Evolutionary conservation across 2,113 vertebrate species (phyloP).

Genomic region (Garra rufa): DNA sequence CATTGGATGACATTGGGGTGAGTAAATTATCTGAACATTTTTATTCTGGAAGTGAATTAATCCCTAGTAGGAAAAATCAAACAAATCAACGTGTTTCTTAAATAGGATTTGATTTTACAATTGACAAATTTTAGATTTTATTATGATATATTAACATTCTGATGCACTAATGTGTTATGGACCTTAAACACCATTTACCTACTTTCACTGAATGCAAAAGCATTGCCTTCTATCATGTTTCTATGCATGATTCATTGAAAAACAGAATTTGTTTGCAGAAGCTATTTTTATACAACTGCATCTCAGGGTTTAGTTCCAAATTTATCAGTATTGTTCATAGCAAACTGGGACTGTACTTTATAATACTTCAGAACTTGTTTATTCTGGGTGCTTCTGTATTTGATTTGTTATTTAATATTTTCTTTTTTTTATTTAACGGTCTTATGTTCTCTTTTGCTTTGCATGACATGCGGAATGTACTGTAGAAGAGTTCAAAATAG

Average conservation of each 20-base stretch:
- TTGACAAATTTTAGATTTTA: neutral
- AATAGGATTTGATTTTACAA: too few species aligned
- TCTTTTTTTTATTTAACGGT: neutral
- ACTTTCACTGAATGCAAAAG: neutral
- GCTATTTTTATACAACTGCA: constrained; percentile 9
- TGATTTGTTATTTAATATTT: neutral
- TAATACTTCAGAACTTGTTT: neutral
- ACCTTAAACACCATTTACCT: neutral
- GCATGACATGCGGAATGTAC: neutral
- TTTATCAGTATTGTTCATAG: neutral
- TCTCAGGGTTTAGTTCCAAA: constrained; percentile 16
- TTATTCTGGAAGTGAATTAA: too few species aligned
- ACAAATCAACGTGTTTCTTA: too few species aligned
- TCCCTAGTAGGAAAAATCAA: too few species aligned
- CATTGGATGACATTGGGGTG: too few species aligned
- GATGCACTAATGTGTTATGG: neutral
- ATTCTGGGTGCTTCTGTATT: neutral
- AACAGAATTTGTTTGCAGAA: neutral
- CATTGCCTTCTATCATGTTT: neutral
- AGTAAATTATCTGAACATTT: too few species aligned
- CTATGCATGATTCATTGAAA: neutral
- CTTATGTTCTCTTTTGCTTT: neutral
- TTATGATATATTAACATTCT: neutral
- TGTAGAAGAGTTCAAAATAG: neutral
- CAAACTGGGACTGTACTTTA: neutral